Evolutionary conservation across 2,113 vertebrate species (phyloP), one percentile per base, ranked within the genome.

Genomic region (Cynopterus brachyotis): DNA sequence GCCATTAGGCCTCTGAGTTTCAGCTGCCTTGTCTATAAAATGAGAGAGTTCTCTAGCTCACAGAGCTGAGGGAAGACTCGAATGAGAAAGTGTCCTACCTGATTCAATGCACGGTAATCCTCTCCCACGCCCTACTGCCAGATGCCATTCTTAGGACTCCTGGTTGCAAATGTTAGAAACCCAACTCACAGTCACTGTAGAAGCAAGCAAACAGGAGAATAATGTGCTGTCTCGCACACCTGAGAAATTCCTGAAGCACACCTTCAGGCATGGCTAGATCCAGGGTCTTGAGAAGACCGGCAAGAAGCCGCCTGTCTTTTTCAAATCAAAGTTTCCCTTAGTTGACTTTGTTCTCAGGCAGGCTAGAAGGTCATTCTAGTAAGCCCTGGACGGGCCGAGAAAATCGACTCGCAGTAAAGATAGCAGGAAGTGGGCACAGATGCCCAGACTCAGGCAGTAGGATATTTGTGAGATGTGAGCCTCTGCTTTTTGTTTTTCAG

Each of bases 181-280:
- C 32, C 72, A 81, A 37, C 24, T 64, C 84, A 42, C 1, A 32
- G 32, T 20, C n/a, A 45, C 66, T 92, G 30, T 79, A 64, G 84
- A 88, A 72, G 69, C 32, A 57, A n/a, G 28, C 32, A 76, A 22
- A 50, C 3, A 4, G 45, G 60, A 78, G 28, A 28, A 12, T 19
- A 26, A 26, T 35, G 59, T 73, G 40, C 53, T 62, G 85, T 57
- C 35, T 89, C 40, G 47, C 9, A 6, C 12, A 66, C 2, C 28
- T 35, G 55, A 47, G 62, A 81, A 67, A 6, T 50, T 28, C 30
- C 13, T 53, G 26, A 72, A 82, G 67, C 1, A 32, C 42, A 15
- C 17, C 75, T 84, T 92, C 80, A 72, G 93, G 84, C 69, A 40
- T n/a, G 80, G 80, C 70, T 80, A 70, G 26, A 83, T 84, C 93